Conservation (phyloP, 2,113 vertebrate species). For the Hirundichthys speculiger region DNA sequence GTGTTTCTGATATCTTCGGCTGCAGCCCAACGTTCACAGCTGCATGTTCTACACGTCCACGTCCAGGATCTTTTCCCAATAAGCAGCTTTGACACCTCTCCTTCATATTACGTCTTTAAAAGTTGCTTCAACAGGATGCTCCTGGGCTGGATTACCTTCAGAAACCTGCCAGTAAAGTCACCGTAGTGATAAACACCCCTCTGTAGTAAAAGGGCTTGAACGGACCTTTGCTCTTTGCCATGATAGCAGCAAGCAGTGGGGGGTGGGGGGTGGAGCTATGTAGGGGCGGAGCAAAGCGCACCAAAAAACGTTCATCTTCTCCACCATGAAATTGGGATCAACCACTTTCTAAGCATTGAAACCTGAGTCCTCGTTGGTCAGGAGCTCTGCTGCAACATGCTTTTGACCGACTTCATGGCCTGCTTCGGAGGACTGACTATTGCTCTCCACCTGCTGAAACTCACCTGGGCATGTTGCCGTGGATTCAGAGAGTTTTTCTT, state of each 20-base stretch:
- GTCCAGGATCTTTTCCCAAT: background rate
- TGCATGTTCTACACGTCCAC: no score
- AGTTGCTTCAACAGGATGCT: no score
- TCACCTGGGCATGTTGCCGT: constrained; percentile 69
- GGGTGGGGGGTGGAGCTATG: constrained; percentile 57
- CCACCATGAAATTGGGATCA: constrained; percentile 10
- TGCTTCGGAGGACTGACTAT: constrained; percentile 61
- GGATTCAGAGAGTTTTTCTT: constrained; percentile 69
- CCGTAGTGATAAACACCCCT: background rate
- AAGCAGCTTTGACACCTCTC: background rate
- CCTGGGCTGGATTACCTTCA: background rate
- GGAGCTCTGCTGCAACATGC: constrained; percentile 44
- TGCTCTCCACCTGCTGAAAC: constrained; percentile 55
- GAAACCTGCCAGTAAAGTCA: background rate
- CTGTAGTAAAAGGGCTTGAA: background rate
- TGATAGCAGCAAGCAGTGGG: constrained; percentile 8
- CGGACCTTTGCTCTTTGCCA: background rate
- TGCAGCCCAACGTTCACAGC: no score
- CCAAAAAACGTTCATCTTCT: constrained; percentile 5
- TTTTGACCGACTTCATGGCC: constrained; percentile 20
- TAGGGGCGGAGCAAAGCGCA: constrained; percentile 41
- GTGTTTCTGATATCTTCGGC: no score
- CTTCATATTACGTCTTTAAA: background rate
- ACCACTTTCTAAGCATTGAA: background rate
- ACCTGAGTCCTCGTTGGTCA: background rate